Evolutionary conservation across 2,797 vertebrate species (phyloP).

Genomic region (Acanthis flammea): DNA sequence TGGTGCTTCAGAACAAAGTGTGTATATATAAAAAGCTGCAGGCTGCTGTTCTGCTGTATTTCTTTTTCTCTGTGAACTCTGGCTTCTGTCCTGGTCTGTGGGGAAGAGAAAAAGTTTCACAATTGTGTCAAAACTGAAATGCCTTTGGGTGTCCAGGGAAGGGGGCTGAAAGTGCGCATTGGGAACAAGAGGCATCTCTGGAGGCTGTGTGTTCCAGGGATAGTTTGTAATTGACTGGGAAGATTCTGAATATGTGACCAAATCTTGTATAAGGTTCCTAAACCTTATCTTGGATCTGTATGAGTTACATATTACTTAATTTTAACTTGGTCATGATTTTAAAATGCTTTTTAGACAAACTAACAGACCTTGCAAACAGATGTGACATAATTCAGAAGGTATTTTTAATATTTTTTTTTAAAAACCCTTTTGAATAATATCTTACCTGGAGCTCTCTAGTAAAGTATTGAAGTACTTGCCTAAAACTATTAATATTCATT

Average conservation of each 20-base stretch:
- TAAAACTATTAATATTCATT: background rate
- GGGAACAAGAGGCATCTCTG: background rate
- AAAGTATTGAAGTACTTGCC: background rate
- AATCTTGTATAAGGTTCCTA: background rate
- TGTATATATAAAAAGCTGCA: background rate
- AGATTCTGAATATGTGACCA: background rate
- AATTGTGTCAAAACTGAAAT: background rate
- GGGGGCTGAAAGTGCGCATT: background rate
- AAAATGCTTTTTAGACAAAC: background rate
- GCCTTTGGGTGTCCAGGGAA: background rate
- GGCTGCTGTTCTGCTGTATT: fast-evolving
- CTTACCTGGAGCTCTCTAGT: background rate
- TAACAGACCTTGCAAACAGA: background rate
- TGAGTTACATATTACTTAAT: background rate
- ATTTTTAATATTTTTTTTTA: background rate
- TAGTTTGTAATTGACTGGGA: background rate
- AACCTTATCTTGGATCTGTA: background rate
- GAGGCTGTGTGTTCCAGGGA: background rate
- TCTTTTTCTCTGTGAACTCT: background rate
- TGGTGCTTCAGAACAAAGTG: background rate
- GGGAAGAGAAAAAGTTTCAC: background rate
- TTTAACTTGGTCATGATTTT: background rate
- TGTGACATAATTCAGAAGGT: background rate
- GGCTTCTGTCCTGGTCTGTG: background rate
- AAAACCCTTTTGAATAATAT: background rate